A percentile compares a stretch with the other conserved stretches of the same genome.
These are phyloP conservation scores for Phaenicophaeus curvirostris DNA, from an alignment of 2,797 vertebrate genomes.

Conservation along the genomic window DNA sequence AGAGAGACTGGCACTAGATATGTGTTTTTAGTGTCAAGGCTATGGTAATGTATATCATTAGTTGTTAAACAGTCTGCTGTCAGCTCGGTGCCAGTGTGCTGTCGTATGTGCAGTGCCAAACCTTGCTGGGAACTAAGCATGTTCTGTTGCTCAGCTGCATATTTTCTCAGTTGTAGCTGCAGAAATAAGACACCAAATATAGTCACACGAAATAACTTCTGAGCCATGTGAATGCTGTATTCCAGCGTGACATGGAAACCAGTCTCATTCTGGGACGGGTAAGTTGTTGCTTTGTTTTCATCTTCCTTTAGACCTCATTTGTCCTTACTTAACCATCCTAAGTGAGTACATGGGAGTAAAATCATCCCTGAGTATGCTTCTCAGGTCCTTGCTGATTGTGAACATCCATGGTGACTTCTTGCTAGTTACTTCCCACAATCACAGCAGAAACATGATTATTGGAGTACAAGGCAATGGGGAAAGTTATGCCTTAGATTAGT, in stretches of 20 bases:
- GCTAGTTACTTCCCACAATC: not conserved
- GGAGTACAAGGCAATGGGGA: not conserved
- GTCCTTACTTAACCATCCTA: not conserved
- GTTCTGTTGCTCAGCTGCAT: conserved; percentile 3
- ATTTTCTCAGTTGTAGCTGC: conserved; percentile 52
- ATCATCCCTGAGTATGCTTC: not conserved
- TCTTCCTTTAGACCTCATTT: not conserved
- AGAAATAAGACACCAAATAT: conserved; percentile 25
- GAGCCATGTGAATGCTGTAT: not conserved
- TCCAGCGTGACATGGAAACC: not conserved
- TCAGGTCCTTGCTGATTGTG: not conserved
- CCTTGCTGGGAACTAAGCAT: conserved; percentile 35
- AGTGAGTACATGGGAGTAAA: not conserved
- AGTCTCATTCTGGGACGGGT: not conserved
- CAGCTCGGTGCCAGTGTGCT: conserved; percentile 37
- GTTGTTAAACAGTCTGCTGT: conserved; percentile 72
- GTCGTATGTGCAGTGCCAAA: conserved; percentile 39
- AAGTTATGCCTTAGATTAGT: not conserved
- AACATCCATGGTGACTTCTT: not conserved
- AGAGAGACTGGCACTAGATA: conserved; percentile 64
- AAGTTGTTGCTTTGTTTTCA: not conserved
- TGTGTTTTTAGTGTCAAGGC: conserved; percentile 72
- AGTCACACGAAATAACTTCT: conserved; percentile 14
- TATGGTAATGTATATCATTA: conserved; percentile 69
- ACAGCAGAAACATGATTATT: not conserved